Base-by-base conservation (phyloP, 2,797 vertebrate species). In the Spheniscus humboldti region DNA sequence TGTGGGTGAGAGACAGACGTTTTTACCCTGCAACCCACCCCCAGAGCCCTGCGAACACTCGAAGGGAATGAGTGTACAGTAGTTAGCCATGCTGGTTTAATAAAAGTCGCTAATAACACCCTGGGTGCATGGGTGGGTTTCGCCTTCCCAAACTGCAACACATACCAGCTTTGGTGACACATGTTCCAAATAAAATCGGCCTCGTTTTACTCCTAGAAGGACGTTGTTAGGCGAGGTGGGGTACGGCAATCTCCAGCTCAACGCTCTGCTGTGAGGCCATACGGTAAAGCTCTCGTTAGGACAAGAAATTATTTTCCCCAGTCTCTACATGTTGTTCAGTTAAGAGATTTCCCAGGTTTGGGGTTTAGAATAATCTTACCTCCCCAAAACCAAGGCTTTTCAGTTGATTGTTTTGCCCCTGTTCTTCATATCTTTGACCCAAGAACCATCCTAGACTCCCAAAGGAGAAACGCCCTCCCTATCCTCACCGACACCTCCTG, bases 111-210 rank as follows among this genome's bases (percentile, higher is more conserved):
- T 71, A 48, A 66, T 88, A 92, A 86, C 85, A 78, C 84, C 55
- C 78, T 37, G 41, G 74, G 39, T 85, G 64, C 53, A 33, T 23
- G 88, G 91, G 43, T 78, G 85, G 76, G 88, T 84, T 85, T 73
- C 31, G 35, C 79, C 75, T 87, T 90, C 87, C 47, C 78, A 78
- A 84, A 68, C 90, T 33, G 1, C 37, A 73, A 64, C 37, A n/a
- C 92, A 82, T 75, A 71, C 83, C 88, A 94, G 83, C 75, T 53
- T 53, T 90, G 37, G 64, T 45, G 93, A 95, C 94, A 95, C 78
- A 33, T 66, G 88, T 95, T 94, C 88, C 86, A 59, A 96, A 97
- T 95, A 91, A 92, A 92, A 74, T 18, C 2, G 9, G 64, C 62
- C 86, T 93, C 20, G 6, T 77, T 76, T 85, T 89, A 55, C 50